phyloP scores from a whole-genome alignment of 1,140 invertebrate species.

The Oryzaephilus surinamensis region DNA sequence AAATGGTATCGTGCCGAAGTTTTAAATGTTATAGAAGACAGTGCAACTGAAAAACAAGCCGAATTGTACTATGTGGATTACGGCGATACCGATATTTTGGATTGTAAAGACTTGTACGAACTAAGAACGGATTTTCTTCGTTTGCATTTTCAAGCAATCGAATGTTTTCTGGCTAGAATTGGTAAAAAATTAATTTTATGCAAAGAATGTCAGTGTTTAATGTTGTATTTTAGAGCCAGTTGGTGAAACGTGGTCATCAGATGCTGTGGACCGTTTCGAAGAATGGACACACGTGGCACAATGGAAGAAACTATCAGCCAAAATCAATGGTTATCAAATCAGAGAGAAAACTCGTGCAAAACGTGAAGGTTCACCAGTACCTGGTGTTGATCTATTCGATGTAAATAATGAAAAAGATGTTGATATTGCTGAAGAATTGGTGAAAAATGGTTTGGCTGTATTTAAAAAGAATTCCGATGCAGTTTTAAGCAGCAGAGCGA shows the following conservation, averaged over 20 bases:
- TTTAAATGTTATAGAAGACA: constrained; percentile 45
- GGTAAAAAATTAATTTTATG: too few relatives aligned
- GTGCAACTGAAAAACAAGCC: constrained; percentile 43
- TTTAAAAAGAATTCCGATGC: constrained; percentile 23
- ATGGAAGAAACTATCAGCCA: constrained; percentile 57
- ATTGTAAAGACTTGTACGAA: constrained; percentile 50
- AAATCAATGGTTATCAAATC: constrained; percentile 54
- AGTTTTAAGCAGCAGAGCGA: constrained; percentile 17
- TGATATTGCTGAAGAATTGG: constrained; percentile 30
- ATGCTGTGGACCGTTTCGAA: constrained; percentile 59
- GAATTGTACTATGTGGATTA: constrained; percentile 72
- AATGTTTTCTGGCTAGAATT: constrained; percentile 64
- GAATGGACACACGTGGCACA: constrained; percentile 49
- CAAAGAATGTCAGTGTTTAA: constrained; percentile 19
- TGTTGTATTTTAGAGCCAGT: constrained; percentile 23
- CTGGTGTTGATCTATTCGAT: constrained; percentile 52
- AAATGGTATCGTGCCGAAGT: constrained; percentile 56
- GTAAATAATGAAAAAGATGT: constrained; percentile 27
- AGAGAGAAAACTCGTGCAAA: constrained; percentile 35
- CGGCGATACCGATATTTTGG: constrained; percentile 58
- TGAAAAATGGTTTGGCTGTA: constrained; percentile 28
- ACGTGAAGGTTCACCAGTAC: constrained; percentile 48
- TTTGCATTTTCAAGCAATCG: constrained; percentile 65
- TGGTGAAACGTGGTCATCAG: constrained; percentile 45
- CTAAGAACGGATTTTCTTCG: constrained; percentile 62